These are phyloP conservation scores for Nycticryphes semicollaris DNA, from an alignment of 2,113 vertebrate genomes.

Conservation along the genomic window DNA sequence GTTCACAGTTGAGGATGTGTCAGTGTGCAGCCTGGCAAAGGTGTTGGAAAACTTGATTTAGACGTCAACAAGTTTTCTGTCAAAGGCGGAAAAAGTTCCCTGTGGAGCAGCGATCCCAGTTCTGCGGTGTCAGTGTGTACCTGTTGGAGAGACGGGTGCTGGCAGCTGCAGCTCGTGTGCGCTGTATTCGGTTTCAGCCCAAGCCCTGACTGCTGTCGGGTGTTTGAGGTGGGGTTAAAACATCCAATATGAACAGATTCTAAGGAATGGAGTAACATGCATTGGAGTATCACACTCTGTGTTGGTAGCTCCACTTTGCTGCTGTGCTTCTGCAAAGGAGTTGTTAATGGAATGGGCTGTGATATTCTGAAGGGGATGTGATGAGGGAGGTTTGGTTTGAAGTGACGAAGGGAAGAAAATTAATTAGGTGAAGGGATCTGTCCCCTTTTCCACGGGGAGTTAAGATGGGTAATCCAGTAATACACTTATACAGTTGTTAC, in stretches of 20 bases:
- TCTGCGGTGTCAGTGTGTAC: neutral
- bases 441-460: neutral
- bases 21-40: neutral
- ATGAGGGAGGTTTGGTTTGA: neutral
- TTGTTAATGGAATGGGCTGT: neutral
- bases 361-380: neutral
- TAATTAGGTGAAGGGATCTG: neutral
- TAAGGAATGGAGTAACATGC: neutral
- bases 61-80: neutral
- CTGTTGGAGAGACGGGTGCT: neutral
- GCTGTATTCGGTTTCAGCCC: neutral
- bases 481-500: neutral
- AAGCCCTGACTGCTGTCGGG: neutral
- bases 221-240: neutral
- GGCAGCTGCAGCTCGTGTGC: neutral
- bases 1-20: neutral
- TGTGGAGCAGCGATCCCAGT: neutral
- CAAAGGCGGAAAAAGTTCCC: neutral
- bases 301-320: neutral
- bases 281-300: rapidly evolving
- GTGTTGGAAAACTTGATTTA: neutral
- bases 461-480: neutral
- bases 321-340: neutral
- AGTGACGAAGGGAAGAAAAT: neutral
- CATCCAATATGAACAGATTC: neutral